Conservation (phyloP, 2,797 vertebrate genomes). For the Hydrolagus colliei region DNA sequence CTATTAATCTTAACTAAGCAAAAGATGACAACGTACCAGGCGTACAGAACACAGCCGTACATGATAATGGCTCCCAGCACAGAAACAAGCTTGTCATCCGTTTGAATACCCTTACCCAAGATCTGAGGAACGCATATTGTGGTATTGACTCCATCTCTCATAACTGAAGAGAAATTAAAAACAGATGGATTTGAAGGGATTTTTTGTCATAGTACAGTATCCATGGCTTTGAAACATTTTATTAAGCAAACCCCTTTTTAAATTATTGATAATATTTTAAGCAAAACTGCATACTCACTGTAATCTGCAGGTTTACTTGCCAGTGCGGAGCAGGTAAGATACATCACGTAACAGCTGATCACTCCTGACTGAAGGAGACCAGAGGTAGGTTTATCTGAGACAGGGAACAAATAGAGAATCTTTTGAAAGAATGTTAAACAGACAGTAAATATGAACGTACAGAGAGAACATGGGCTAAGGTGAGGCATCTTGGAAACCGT, state of each 20-base stretch:
- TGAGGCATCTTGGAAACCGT: too few relatives aligned
- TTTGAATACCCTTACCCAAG: constrained; percentile 66
- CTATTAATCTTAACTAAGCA: not conserved
- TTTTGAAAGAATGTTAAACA: not conserved
- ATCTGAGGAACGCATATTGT: constrained; percentile 76
- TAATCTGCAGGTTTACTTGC: constrained; percentile 84
- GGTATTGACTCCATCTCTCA: constrained; percentile 56
- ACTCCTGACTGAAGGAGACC: constrained; percentile 85
- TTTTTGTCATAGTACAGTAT: not conserved
- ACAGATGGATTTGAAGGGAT: not conserved
- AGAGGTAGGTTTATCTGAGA: constrained; percentile 81
- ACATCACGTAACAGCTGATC: constrained; percentile 94
- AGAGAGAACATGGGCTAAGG: not conserved
- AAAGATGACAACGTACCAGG: constrained; percentile 68
- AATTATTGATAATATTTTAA: not conserved
- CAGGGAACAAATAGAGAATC: not conserved
- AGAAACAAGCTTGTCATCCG: constrained; percentile 77
- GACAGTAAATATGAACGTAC: not conserved
- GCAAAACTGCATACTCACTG: constrained; percentile 57
- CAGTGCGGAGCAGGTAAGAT: constrained; percentile 92
- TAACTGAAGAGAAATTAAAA: constrained; percentile 20
- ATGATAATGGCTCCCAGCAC: constrained; percentile 71
- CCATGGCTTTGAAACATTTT: not conserved
- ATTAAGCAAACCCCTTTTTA: not conserved
- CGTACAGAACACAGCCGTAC: constrained; percentile 83